Evolutionary conservation across 2,888 invertebrate species (phyloP).

Genomic region (Acleris sparsana): DNA sequence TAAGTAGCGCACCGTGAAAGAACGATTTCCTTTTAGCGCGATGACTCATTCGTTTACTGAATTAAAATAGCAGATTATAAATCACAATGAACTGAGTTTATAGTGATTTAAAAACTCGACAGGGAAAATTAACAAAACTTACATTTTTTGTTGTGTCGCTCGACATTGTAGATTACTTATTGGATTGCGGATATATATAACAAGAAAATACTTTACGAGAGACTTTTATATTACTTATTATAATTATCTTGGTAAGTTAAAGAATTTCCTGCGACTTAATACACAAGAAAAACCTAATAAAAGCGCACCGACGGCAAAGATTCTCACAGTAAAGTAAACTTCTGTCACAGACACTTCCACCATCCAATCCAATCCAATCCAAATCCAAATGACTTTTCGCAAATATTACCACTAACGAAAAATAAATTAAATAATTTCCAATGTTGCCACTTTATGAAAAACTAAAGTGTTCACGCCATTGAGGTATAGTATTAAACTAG

Average conservation of each 20-base stretch:
- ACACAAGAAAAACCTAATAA: background rate
- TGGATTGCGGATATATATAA: background rate
- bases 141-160: slow-evolving; percentile 85
- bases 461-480: too few relatives aligned
- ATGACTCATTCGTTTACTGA: slow-evolving; percentile 22
- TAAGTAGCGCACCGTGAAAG: background rate
- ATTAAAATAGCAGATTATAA: slow-evolving; percentile 3
- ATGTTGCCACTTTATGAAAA: too few relatives aligned
- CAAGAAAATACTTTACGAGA: background rate
- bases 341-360: background rate
- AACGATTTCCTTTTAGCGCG: slow-evolving; percentile 22
- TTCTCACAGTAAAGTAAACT: background rate
- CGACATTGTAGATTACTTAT: slow-evolving; percentile 70
- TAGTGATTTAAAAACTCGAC: background rate
- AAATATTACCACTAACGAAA: too few relatives aligned
- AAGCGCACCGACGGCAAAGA: background rate
- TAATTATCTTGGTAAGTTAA: background rate
- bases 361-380: too few relatives aligned
- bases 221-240: background rate
- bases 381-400: too few relatives aligned
- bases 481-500: too few relatives aligned
- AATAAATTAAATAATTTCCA: too few relatives aligned
- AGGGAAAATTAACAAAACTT: slow-evolving; percentile 55
- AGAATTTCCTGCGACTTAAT: background rate
- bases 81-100: background rate